Evolutionary conservation across 2,113 vertebrate genomes (phyloP), one percentile per base, ranked within the genome.

Genomic region (Solea senegalensis): DNA sequence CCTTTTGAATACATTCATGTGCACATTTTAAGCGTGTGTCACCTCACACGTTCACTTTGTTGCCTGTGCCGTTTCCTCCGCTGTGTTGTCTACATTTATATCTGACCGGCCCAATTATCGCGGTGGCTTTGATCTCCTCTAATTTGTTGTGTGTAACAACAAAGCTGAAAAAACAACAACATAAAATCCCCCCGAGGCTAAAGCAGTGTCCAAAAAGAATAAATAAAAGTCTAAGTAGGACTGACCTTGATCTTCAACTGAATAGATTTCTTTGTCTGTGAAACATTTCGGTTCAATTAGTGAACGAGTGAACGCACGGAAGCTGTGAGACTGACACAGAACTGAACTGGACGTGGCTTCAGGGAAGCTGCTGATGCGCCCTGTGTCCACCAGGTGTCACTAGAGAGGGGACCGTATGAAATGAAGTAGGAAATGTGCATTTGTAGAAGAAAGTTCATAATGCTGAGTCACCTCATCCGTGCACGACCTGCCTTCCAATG

Each of bases 231-330:
- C 60, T 65, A 26, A 58, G 40, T 21, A 26, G 8, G 60, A 66
- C 6, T 66, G 62, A 65, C 68, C 59, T 69, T 64, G 49, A 85
- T 79, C 76, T 79, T 70, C 15, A 64, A 6, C 61, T 65, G 4
- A 66, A 65, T 58, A 13, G 26, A 51, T 65, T 61, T 45, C 15
- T 58, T 64, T 58, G 16, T 61, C 9, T 45, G 12, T 64, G 9
- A 58, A 72, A 54, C 52, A 71, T 40, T 21, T 55, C 57, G 15
- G 50, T 41, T 75, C 48, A 82, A 57, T 73, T 52, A 78, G 21
- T 69, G 40, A 34, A 54, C 40, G 50, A 8, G 58, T 65, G 72
- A 83, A 83, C 59, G 78, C 34, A 34, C 34, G 3, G 5, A 34
- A 34, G 34, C 34, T 2, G 34, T 34, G 34, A 34, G 34, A 34